Percentiles rank a stretch among this genome's conserved stretches.
Evolutionary conservation across 2,888 invertebrate genomes (phyloP).

Genomic region (Diloba caeruleocephala): DNA sequence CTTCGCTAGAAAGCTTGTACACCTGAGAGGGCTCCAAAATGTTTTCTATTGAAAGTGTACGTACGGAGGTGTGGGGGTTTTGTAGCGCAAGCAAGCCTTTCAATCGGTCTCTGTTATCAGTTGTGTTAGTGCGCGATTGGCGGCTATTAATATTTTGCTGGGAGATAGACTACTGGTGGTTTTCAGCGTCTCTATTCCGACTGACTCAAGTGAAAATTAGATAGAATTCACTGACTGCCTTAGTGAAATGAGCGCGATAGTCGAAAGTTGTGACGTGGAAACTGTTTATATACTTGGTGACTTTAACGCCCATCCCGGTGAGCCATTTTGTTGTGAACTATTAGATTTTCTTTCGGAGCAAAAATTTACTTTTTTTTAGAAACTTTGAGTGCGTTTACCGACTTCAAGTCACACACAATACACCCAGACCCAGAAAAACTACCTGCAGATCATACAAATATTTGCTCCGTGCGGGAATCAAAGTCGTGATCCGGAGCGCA

Average conservation of each 20-base stretch:
- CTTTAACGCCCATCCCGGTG: slow-evolving; percentile 18
- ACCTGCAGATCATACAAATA: no score
- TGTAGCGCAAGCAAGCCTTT: slow-evolving; percentile 14
- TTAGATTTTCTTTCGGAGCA: slow-evolving; percentile 14
- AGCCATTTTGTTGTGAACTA: slow-evolving; percentile 29
- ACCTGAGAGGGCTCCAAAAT: no score
- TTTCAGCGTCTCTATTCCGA: slow-evolving; percentile 23
- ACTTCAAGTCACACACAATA: no score
- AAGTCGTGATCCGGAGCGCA: no score
- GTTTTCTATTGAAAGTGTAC: slow-evolving; percentile 10
- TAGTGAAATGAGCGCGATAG: slow-evolving; percentile 4
- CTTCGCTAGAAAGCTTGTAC: no score
- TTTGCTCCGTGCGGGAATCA: no score
- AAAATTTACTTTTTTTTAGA: slow-evolving; percentile 11
- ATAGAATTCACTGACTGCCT: slow-evolving; percentile 7
- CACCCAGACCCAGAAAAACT: no score
- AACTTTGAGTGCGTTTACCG: no score
- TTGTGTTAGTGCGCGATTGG: slow-evolving; percentile 12
- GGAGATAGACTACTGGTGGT: slow-evolving; percentile 1
- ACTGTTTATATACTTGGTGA: slow-evolving; percentile 19
- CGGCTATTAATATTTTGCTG: slow-evolving; percentile 4
- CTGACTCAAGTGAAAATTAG: slow-evolving; percentile 6
- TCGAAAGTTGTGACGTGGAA: slow-evolving; percentile 19
- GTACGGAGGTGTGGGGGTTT: slow-evolving; percentile 16
- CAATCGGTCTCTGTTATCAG: slow-evolving; percentile 8